A percentile compares a stretch with the other conserved stretches of the same genome.
phyloP scores from a whole-genome alignment of 2,113 vertebrate species.

The Anoplopoma fimbria region DNA sequence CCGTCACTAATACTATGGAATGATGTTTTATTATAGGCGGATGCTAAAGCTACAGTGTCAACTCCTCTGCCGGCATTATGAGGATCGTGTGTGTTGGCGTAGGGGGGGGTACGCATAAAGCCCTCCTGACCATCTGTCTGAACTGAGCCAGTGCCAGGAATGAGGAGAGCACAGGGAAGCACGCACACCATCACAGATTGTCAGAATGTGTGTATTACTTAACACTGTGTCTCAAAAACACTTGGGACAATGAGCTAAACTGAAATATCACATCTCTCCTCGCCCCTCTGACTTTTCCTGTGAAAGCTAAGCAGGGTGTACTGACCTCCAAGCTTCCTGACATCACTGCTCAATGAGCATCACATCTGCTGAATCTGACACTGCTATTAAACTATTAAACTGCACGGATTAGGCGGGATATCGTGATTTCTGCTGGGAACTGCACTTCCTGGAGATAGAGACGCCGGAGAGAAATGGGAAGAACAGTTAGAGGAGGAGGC shows the following conservation, averaged over 20 bases:
- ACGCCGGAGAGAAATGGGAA: not conserved
- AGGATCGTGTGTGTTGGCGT: not conserved
- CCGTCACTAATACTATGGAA: not conserved
- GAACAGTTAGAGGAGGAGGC: not conserved
- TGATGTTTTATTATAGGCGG: slow-evolving; percentile 30
- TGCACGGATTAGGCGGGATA: not conserved
- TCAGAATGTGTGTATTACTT: slow-evolving; percentile 22
- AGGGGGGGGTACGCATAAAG: slow-evolving; percentile 33
- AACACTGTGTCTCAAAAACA: slow-evolving; percentile 1
- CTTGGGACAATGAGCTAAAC: not conserved
- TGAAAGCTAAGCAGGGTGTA: not conserved
- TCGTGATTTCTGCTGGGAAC: slow-evolving; percentile 21
- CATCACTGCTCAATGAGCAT: slow-evolving; percentile 17
- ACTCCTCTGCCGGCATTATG: slow-evolving; percentile 19
- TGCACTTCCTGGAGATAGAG: slow-evolving; percentile 16
- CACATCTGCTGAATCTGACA: slow-evolving; percentile 30
- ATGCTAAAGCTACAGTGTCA: slow-evolving; percentile 36
- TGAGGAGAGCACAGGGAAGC: slow-evolving; percentile 46
- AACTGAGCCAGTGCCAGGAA: slow-evolving; percentile 65
- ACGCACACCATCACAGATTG: slow-evolving; percentile 6
- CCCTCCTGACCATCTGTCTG: slow-evolving; percentile 78
- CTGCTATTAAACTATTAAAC: not conserved
- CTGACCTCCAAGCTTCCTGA: slow-evolving; percentile 17
- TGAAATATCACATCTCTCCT: not conserved
- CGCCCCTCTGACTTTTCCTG: not conserved